These are phyloP conservation scores for Drosophila kuntzei DNA, from an alignment of 2,888 invertebrate genomes.

Conservation along the genomic window DNA sequence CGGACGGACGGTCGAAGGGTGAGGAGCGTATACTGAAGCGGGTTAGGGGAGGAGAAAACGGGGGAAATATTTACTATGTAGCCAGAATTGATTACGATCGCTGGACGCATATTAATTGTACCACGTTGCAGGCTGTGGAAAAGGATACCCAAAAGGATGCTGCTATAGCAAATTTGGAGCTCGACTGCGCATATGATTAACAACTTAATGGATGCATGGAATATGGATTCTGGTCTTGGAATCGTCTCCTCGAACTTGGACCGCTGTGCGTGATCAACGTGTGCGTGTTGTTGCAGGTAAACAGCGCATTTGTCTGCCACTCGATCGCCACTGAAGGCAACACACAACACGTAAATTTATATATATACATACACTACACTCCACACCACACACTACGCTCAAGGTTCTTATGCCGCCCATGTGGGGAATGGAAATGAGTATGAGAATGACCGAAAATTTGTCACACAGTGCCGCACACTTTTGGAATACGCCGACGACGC, in stretches of 20 bases:
- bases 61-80: slow-evolving; percentile 39
- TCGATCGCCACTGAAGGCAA: slow-evolving; percentile 46
- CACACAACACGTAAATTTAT: slow-evolving; percentile 1
- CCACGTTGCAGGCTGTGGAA: slow-evolving; percentile 60
- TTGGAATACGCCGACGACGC: slow-evolving; percentile 28
- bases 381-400: slow-evolving; percentile 57
- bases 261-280: slow-evolving; percentile 42
- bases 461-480: slow-evolving; percentile 56
- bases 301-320: slow-evolving; percentile 82
- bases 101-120: slow-evolving; percentile 81
- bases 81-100: slow-evolving; percentile 83
- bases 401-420: slow-evolving; percentile 33
- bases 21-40: slow-evolving; percentile 8
- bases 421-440: slow-evolving; percentile 42
- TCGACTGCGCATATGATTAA: slow-evolving; percentile 83
- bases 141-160: slow-evolving; percentile 76
- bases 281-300: slow-evolving; percentile 84
- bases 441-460: slow-evolving; percentile 63
- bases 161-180: slow-evolving; percentile 38
- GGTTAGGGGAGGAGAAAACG: background rate
- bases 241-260: slow-evolving; percentile 27
- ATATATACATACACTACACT: slow-evolving; percentile 17
- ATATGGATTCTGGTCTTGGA: slow-evolving; percentile 43
- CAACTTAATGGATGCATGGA: slow-evolving; percentile 78
- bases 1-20: background rate